A percentile compares a stretch with the other conserved stretches of the same genome.
phyloP scores from a whole-genome alignment of 2,797 vertebrate species.

The Diglossa cyanea region DNA sequence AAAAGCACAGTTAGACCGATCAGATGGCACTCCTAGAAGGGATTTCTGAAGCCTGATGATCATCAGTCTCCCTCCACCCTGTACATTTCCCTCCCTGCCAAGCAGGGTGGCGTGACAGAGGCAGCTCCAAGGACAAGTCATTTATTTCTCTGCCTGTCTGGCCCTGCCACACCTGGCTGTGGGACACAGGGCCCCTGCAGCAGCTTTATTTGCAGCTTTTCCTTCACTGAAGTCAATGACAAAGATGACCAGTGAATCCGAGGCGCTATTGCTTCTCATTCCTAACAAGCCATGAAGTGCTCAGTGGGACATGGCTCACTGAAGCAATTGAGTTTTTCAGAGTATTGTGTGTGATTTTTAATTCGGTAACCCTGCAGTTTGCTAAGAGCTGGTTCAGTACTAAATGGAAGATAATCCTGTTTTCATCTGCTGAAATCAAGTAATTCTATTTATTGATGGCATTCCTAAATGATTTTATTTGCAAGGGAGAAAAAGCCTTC shows the following conservation, averaged over 20 bases:
- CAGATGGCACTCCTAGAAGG: not conserved
- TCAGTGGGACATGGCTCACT: fast-evolving
- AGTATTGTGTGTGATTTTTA: not conserved
- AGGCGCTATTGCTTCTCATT: not conserved
- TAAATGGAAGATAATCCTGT: not conserved
- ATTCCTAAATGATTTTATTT: not conserved
- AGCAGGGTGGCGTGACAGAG: not conserved
- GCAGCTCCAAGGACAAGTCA: not conserved
- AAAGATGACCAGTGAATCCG: not conserved
- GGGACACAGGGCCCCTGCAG: not conserved
- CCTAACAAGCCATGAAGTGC: not conserved
- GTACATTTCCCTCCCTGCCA: not conserved
- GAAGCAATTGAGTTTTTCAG: not conserved
- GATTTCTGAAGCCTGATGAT: not conserved
- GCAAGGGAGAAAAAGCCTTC: not conserved
- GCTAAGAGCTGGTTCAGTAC: not conserved
- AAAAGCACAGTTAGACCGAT: not conserved
- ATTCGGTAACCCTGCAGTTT: not conserved
- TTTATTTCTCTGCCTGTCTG: not conserved
- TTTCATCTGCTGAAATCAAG: not conserved
- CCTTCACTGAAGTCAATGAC: not conserved
- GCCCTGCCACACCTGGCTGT: not conserved
- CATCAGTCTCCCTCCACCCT: not conserved
- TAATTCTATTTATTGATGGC: not conserved
- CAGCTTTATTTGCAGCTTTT: not conserved